Conservation (phyloP, 2,797 vertebrate species). For the Emydoidea blandingii region DNA sequence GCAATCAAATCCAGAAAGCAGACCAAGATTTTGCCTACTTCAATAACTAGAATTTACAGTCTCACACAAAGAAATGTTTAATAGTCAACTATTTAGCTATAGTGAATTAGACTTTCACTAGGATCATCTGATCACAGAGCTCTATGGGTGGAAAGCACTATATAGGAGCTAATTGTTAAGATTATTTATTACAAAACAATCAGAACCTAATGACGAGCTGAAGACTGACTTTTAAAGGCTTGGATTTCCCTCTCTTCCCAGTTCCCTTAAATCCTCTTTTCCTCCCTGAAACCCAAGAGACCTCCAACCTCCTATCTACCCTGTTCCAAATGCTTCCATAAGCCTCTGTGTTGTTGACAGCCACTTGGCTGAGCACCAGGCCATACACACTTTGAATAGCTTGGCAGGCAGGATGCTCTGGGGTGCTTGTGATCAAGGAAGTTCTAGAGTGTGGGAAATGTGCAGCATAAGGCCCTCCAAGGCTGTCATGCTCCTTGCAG, state of each 20-base stretch:
- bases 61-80: conserved; percentile 79
- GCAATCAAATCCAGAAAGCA: conserved; percentile 62
- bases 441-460: not conserved
- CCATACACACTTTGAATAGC: conserved; percentile 2
- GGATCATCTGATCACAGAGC: conserved; percentile 54
- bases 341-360: conserved; percentile 21
- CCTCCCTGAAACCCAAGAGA: conserved; percentile 61
- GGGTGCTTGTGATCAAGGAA: not conserved
- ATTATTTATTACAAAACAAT: conserved; percentile 69
- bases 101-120: conserved; percentile 70
- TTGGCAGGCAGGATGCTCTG: not conserved
- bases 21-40: conserved; percentile 62
- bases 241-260: conserved; percentile 65
- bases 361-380: conserved; percentile 30
- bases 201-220: conserved; percentile 68
- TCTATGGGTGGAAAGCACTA: conserved; percentile 68
- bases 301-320: conserved; percentile 66
- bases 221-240: conserved; percentile 69
- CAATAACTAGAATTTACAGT: conserved; percentile 79
- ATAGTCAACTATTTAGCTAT: conserved; percentile 78
- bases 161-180: conserved; percentile 68
- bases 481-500: not conserved
- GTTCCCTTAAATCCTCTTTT: conserved; percentile 65
- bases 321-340: conserved; percentile 72
- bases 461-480: not conserved